Percentiles rank a stretch among this genome's conserved stretches.
Evolutionary conservation across 2,113 vertebrate genomes (phyloP).

Genomic region (Lanius ludovicianus): DNA sequence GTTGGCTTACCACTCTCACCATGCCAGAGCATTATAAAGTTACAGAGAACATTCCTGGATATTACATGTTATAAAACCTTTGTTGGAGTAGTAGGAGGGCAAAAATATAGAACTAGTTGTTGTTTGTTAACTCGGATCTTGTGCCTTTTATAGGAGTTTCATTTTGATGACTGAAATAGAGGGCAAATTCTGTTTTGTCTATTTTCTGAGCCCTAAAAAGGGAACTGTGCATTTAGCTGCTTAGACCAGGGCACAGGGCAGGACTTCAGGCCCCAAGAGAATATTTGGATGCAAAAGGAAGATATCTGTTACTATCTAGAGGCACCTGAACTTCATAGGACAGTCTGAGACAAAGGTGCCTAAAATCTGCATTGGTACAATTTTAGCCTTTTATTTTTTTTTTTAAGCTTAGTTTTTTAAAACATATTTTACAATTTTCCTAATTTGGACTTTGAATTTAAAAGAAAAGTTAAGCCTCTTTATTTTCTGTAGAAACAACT

Average conservation of each 20-base stretch:
- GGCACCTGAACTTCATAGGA: neutral
- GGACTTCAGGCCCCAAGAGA: neutral
- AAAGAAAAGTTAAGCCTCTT: neutral
- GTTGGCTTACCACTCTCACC: slow-evolving; percentile 90
- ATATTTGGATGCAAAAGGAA: neutral
- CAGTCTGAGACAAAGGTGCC: neutral
- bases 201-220: neutral
- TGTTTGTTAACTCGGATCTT: neutral
- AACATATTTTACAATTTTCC: neutral
- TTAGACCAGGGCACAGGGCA: neutral
- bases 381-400: too few species aligned
- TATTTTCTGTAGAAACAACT: neutral
- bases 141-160: neutral
- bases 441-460: neutral
- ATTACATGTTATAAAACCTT: neutral
- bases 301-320: neutral
- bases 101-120: neutral
- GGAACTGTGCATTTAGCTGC: neutral
- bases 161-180: neutral
- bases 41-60: slow-evolving; percentile 28
- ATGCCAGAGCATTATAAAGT: slow-evolving; percentile 96
- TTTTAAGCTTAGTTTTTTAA: neutral
- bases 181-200: neutral
- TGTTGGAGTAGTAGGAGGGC: neutral
- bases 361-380: neutral